phyloP scores from a whole-genome alignment of 2,113 vertebrate genomes.

The Probosciger aterrimus region DNA sequence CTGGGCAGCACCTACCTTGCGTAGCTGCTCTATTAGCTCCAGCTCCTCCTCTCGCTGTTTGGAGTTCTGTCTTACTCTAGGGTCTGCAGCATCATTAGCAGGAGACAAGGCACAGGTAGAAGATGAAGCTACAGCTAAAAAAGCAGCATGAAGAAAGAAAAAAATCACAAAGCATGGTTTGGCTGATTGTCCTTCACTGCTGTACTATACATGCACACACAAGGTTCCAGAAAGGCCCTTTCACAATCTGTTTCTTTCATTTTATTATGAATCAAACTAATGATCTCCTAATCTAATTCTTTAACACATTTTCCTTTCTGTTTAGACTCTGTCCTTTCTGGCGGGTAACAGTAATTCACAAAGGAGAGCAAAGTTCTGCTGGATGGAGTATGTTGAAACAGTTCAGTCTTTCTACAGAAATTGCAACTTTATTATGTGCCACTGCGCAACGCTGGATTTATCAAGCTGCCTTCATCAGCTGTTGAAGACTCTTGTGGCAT shows the following conservation, averaged over 20 bases:
- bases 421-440: not conserved
- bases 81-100: conserved; percentile 56
- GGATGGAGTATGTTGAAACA: not conserved
- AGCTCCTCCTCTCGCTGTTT: conserved; percentile 77
- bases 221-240: not conserved
- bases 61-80: conserved; percentile 49
- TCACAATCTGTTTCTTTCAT: not conserved
- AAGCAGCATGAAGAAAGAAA: not conserved
- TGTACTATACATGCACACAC: not conserved
- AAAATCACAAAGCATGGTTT: not conserved
- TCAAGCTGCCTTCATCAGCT: not conserved
- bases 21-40: conserved; percentile 85
- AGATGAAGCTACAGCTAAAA: conserved; percentile 61
- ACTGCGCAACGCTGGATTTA: not conserved
- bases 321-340: not conserved
- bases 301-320: not conserved
- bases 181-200: not conserved
- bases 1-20: conserved; percentile 78
- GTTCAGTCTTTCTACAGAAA: not conserved
- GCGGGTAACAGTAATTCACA: not conserved
- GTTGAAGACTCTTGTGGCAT: not conserved
- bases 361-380: not conserved
- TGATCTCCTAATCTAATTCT: not conserved
- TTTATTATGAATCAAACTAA: not conserved
- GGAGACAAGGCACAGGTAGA: conserved; percentile 49